Percentiles rank a stretch among this genome's conserved stretches.
These are phyloP conservation scores for Ictalurus punctatus DNA, from an alignment of 2,113 vertebrate species.

Conservation along the genomic window DNA sequence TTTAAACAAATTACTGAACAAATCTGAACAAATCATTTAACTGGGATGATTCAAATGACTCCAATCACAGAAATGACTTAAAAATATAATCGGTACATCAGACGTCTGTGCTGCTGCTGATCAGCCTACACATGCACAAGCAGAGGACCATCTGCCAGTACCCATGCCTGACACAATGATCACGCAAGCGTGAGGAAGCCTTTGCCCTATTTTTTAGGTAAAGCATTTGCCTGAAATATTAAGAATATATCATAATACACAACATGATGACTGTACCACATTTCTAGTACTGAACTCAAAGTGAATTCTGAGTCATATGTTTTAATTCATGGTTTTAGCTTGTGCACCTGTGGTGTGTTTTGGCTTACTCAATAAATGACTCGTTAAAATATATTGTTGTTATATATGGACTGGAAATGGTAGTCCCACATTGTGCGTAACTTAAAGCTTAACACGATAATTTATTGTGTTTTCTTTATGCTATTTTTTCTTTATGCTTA, in stretches of 20 bases:
- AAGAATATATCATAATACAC: constrained; percentile 7
- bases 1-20: background rate
- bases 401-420: constrained; percentile 63
- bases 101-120: constrained; percentile 11
- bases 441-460: constrained; percentile 56
- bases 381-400: constrained; percentile 48
- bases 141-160: constrained; percentile 13
- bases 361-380: constrained; percentile 50
- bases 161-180: background rate
- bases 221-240: constrained; percentile 4
- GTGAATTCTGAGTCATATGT: constrained; percentile 54
- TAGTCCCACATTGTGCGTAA: constrained; percentile 66
- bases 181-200: background rate
- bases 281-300: constrained; percentile 45
- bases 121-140: constrained; percentile 14
- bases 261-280: constrained; percentile 23
- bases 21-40: background rate
- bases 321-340: constrained; percentile 65
- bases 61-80: background rate
- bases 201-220: background rate
- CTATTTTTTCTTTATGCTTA: constrained; percentile 59
- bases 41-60: background rate
- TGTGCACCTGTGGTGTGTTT: constrained; percentile 53
- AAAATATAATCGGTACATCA: constrained; percentile 25
- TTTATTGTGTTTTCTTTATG: constrained; percentile 68